Percentiles rank a stretch among this genome's conserved stretches.
These are phyloP conservation scores for Lontra canadensis DNA, from an alignment of 2,113 vertebrate species.

Conservation along the genomic window DNA sequence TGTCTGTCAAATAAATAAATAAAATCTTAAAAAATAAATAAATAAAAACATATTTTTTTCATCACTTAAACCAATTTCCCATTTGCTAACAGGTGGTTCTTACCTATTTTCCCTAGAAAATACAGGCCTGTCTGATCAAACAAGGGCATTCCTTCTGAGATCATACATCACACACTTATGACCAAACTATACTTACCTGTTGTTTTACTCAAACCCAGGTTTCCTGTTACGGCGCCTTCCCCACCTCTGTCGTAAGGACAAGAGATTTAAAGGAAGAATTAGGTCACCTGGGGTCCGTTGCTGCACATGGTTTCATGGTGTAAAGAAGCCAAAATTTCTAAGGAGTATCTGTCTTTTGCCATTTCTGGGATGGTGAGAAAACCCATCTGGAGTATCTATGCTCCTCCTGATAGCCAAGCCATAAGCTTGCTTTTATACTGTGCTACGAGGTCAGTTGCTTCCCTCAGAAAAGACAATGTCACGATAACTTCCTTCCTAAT, in stretches of 20 bases:
- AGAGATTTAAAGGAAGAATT: neutral
- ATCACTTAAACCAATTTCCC: neutral
- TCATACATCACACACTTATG: neutral
- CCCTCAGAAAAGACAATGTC: slow-evolving; percentile 41
- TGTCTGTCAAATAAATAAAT: no score
- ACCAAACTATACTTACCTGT: neutral
- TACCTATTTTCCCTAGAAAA: neutral
- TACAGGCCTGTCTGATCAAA: neutral
- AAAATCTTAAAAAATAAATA: neutral
- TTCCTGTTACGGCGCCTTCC: neutral
- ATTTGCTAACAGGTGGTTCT: neutral
- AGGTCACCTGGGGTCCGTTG: neutral
- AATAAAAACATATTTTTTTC: slow-evolving; percentile 4
- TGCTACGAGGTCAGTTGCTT: neutral
- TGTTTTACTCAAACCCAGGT: neutral
- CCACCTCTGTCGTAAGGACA: neutral
- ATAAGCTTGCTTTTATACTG: neutral
- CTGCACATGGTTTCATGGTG: neutral
- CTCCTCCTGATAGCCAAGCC: neutral
- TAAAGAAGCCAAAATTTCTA: neutral
- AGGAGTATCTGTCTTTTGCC: neutral
- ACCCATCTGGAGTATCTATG: neutral
- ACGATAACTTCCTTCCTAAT: slow-evolving; percentile 43
- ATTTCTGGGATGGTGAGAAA: slow-evolving; percentile 1
- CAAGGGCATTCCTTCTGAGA: neutral